Conservation (phyloP, 2,888 invertebrate genomes). For the Bembecia ichneumoniformis region DNA sequence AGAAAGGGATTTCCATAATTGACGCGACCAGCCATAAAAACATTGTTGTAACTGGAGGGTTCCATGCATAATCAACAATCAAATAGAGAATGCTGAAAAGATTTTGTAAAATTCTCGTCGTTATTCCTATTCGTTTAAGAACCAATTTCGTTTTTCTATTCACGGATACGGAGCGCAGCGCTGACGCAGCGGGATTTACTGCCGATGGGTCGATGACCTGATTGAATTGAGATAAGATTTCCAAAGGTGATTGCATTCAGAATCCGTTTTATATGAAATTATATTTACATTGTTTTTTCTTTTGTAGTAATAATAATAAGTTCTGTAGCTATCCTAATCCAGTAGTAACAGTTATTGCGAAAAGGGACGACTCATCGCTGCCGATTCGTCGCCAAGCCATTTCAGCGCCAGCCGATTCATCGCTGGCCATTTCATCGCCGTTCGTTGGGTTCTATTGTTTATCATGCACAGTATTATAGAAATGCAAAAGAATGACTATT, state of each 20-base stretch:
- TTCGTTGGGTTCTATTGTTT: too few relatives aligned
- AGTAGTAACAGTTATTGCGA: too few relatives aligned
- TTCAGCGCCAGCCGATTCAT: too few relatives aligned
- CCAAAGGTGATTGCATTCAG: background rate
- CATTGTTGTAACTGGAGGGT: slow-evolving; percentile 28
- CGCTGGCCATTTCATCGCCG: too few relatives aligned
- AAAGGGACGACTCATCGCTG: too few relatives aligned
- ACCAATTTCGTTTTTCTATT: background rate
- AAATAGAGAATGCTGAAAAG: slow-evolving; percentile 4
- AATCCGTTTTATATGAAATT: background rate
- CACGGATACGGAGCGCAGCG: background rate
- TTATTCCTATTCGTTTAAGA: slow-evolving; percentile 1
- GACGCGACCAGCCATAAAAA: slow-evolving; percentile 44
- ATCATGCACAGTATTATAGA: too few relatives aligned
- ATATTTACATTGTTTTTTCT: too few relatives aligned
- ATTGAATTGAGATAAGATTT: slow-evolving; percentile 10
- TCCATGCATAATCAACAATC: slow-evolving; percentile 16
- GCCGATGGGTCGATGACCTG: slow-evolving; percentile 27
- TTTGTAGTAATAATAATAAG: too few relatives aligned
- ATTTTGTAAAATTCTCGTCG: background rate
- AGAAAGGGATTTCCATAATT: slow-evolving; percentile 51
- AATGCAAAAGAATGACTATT: too few relatives aligned
- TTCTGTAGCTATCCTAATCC: too few relatives aligned
- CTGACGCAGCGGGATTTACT: background rate
- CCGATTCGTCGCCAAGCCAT: too few relatives aligned